A percentile compares a stretch with the other conserved stretches of the same genome.
These are phyloP conservation scores for Petroica traversi DNA, from an alignment of 2,113 vertebrate genomes.

Conservation along the genomic window DNA sequence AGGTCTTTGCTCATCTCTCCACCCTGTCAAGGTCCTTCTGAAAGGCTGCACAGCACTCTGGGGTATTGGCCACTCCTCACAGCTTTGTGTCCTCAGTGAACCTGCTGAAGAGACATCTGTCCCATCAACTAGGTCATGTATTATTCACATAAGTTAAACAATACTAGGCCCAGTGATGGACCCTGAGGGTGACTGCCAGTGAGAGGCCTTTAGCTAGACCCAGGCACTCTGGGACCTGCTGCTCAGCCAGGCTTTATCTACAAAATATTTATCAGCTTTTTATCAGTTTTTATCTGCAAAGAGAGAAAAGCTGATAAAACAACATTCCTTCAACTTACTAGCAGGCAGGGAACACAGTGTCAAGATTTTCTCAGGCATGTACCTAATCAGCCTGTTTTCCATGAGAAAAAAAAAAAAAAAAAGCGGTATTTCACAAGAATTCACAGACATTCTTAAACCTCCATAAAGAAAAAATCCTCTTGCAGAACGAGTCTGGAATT, in stretches of 20 bases:
- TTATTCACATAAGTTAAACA: neutral
- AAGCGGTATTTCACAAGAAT: neutral
- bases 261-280: neutral
- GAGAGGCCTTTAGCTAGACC: neutral
- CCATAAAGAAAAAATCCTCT: neutral
- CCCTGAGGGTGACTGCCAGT: neutral
- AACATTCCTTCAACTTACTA: neutral
- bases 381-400: neutral
- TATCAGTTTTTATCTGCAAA: neutral
- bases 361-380: neutral
- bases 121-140: neutral
- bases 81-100: neutral
- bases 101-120: neutral
- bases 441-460: neutral
- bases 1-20: neutral
- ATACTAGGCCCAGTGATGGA: neutral
- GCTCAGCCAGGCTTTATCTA: neutral
- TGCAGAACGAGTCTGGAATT: neutral
- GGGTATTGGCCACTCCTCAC: rapidly evolving
- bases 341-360: neutral
- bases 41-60: neutral
- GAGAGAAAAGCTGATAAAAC: neutral
- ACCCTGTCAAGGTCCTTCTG: rapidly evolving
- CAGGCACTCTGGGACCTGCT: neutral
- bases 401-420: neutral